These are phyloP conservation scores for Cinara cedri DNA, from an alignment of 2,888 invertebrate genomes.

Conservation along the genomic window DNA sequence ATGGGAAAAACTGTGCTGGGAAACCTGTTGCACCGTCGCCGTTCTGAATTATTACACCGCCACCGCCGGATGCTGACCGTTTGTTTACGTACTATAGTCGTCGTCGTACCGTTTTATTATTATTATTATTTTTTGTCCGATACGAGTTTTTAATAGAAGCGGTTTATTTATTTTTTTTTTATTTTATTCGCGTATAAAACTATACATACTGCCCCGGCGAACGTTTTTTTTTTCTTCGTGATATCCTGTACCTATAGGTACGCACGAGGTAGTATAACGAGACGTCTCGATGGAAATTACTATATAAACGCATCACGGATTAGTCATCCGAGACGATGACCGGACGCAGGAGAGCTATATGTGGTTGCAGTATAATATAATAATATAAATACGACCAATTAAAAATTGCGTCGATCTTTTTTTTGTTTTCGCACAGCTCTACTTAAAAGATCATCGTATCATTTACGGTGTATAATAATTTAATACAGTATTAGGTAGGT, in stretches of 20 bases:
- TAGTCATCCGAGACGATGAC: constrained; percentile 36
- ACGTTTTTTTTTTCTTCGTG: neutral
- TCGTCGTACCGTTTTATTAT: constrained; percentile 35
- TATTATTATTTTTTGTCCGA: constrained; percentile 32
- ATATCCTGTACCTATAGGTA: neutral
- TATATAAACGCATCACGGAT: constrained; percentile 22
- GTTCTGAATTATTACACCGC: constrained; percentile 43
- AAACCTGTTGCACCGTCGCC: constrained; percentile 39
- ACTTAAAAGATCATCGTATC: no score
- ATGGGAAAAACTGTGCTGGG: constrained; percentile 27
- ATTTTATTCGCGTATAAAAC: neutral
- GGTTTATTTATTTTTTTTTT: constrained; percentile 8
- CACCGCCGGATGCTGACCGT: constrained; percentile 46
- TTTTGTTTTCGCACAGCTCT: neutral
- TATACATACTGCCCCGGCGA: neutral
- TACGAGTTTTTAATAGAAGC: constrained; percentile 26
- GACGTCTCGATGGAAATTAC: constrained; percentile 34
- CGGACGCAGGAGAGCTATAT: constrained; percentile 4
- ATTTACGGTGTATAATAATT: neutral
- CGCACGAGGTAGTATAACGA: neutral
- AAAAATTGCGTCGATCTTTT: constrained; percentile 26
- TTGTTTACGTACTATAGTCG: no score
- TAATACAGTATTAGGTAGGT: neutral
- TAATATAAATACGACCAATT: no score
- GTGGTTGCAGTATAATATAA: neutral